Base-by-base conservation (phyloP, 2,113 vertebrate genomes). In the Chroicocephalus ridibundus region DNA sequence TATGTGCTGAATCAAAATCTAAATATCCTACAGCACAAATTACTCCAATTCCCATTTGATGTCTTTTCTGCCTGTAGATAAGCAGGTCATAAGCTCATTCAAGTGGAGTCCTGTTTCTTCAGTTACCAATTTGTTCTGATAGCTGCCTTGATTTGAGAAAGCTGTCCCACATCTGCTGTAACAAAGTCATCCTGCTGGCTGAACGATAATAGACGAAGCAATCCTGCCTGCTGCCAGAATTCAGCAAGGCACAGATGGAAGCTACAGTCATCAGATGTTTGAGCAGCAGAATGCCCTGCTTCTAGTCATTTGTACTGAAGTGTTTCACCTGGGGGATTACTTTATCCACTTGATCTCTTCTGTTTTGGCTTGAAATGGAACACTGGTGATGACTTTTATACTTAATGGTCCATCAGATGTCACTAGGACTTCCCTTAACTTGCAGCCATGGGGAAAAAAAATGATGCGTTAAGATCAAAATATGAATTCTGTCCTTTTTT, bases 171-270 rank as follows among this genome's bases (percentile, higher is more conserved):
- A 65, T 86, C 65, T 86, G 62, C 75, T 94, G 76, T 84, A 86
- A 81, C 72, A 88, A 64, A 88, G 77, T 84, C 83, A 71, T 84
- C 88, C 90, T 6, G 15, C 60, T 94, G 90, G 15, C 72, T 92
- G 90, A 93, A 57, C 69, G 75, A 61, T 55, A 95, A 88, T 68
- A 76, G 82, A 34, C 51, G 4, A 21, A 84, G 70, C 70, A 70
- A 55, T 64, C 64, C 64, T 93, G 42, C 52, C 72, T 42, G 10
- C 74, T 96, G 83, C 72, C 90, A 86, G 80, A 57, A 92, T 93
- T 93, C 72, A 92, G 77, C 77, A 51, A 90, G 69, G 88, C 80
- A 65, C 92, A 92, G 88, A 15, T 93, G 85, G 92, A 92, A 88
- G 60, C 64, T 88, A 34, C 82, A 44, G 18, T 44, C 46, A 83